Evolutionary conservation across 2,888 invertebrate species (phyloP).

Genomic region (Sclerodermus sp.): DNA sequence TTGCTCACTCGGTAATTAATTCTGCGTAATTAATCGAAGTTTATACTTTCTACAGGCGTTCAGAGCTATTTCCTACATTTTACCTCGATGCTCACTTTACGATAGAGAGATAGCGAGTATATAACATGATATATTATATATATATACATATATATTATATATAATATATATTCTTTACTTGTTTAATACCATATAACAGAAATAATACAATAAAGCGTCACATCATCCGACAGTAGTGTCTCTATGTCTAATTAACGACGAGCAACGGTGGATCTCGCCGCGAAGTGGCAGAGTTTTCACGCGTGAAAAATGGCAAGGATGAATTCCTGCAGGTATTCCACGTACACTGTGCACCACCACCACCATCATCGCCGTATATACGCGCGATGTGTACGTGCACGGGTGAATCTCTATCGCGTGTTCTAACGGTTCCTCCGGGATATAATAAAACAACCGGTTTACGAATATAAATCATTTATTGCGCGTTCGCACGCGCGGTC

Average conservation of each 20-base stretch:
- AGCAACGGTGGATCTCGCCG: no score
- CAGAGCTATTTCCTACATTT: background rate
- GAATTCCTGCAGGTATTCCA: no score
- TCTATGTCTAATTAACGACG: no score
- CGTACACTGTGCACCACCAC: no score
- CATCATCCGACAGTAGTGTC: no score
- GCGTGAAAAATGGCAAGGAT: no score
- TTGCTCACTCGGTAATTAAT: background rate
- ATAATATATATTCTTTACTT: conserved; percentile 5
- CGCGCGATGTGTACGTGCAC: no score
- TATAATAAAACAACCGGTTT: background rate
- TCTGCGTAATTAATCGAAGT: background rate
- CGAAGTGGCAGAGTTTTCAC: no score
- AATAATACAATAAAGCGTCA: background rate
- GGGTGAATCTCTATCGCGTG: no score
- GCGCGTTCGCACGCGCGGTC: background rate
- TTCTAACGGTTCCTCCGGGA: no score
- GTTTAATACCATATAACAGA: background rate
- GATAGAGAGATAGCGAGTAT: background rate
- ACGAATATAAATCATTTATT: conserved; percentile 33
- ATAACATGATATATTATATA: background rate
- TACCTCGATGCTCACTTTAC: conserved; percentile 7
- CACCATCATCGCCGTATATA: no score
- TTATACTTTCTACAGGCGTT: background rate
- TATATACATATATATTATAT: background rate